phyloP scores from a whole-genome alignment of 2,113 vertebrate species.

The Sinosuthora webbiana region DNA sequence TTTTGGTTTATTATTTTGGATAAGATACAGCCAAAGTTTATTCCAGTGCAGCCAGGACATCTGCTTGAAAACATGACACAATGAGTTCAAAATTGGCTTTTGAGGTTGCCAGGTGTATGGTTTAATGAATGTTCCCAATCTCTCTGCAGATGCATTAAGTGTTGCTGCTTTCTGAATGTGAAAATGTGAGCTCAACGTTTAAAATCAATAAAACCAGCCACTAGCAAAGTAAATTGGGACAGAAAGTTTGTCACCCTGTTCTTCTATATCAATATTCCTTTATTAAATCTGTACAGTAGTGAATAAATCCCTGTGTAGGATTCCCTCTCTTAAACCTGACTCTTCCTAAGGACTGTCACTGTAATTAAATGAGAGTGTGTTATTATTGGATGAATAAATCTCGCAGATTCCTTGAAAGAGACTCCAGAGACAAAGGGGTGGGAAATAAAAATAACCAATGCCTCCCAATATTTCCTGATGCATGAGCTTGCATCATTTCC shows the following conservation, averaged over 20 bases:
- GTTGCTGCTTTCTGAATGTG: constrained; percentile 39
- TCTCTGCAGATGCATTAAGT: background rate
- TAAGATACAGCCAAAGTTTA: background rate
- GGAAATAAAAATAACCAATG: background rate
- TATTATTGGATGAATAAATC: background rate
- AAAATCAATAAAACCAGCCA: constrained; percentile 78
- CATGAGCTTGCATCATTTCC: background rate
- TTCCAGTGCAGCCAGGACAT: background rate
- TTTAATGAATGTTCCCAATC: background rate
- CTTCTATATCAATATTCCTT: background rate
- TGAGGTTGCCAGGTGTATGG: background rate
- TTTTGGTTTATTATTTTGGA: background rate
- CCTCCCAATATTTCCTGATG: background rate
- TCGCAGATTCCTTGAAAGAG: background rate
- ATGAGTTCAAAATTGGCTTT: background rate
- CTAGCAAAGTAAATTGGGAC: constrained; percentile 72
- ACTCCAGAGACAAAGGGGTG: background rate
- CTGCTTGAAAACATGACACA: background rate
- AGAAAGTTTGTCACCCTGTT: constrained; percentile 47
- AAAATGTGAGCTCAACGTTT: constrained; percentile 59
- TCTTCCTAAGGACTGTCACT: background rate
- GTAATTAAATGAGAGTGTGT: background rate
- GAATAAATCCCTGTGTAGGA: background rate
- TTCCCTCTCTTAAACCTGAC: background rate
- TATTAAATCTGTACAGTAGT: background rate